phyloP scores from a whole-genome alignment of 2,113 vertebrate genomes.

The Prinia subflava region DNA sequence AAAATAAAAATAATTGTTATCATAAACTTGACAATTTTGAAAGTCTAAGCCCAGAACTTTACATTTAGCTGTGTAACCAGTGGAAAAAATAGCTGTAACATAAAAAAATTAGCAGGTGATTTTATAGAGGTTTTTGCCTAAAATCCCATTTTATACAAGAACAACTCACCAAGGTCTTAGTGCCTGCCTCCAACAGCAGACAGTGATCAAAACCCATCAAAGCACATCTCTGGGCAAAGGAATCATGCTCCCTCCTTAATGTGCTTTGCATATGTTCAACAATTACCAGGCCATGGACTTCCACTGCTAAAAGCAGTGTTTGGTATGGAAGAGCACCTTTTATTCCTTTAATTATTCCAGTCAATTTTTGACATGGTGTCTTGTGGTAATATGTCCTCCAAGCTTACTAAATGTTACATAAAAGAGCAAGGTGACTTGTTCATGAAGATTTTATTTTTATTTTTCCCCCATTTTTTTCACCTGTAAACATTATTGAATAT shows the following conservation, averaged over 20 bases:
- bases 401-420: background rate
- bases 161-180: background rate
- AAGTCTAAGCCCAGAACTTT: background rate
- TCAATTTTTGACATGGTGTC: background rate
- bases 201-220: background rate
- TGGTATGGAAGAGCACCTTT: background rate
- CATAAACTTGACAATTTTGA: background rate
- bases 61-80: background rate
- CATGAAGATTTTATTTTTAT: too few relatives aligned
- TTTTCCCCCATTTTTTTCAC: background rate
- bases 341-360: background rate
- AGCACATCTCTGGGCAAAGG: background rate
- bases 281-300: background rate
- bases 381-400: background rate
- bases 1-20: background rate
- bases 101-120: background rate
- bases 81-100: background rate
- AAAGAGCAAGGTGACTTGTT: background rate
- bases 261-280: background rate
- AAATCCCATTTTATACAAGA: background rate
- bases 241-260: background rate
- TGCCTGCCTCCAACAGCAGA: background rate
- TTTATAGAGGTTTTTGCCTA: background rate
- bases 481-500: background rate
- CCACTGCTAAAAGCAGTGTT: background rate